phyloP scores from a whole-genome alignment of 2,113 vertebrate genomes.

The Perccottus glenii region DNA sequence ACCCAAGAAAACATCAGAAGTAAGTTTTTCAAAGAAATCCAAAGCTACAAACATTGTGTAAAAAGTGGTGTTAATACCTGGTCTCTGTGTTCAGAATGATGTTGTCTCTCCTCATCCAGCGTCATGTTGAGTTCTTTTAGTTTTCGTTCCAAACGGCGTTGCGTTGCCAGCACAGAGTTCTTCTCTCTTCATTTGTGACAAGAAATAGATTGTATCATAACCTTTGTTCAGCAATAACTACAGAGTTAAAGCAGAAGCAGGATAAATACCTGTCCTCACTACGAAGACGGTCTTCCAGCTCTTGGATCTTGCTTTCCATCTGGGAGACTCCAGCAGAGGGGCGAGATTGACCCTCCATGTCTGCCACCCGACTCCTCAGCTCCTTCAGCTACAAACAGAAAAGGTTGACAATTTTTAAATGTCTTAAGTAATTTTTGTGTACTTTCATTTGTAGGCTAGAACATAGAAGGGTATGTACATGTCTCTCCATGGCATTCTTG shows the following conservation, averaged over 20 bases:
- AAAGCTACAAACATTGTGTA: neutral
- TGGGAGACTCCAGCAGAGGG: conserved; percentile 83
- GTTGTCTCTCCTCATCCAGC: conserved; percentile 90
- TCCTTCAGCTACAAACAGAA: conserved; percentile 87
- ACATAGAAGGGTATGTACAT: conserved; percentile 70
- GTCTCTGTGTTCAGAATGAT: conserved; percentile 89
- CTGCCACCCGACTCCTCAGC: conserved; percentile 85
- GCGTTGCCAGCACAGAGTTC: conserved; percentile 81
- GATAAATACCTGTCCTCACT: conserved; percentile 86
- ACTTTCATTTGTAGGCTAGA: neutral
- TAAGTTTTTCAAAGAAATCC: too few species aligned
- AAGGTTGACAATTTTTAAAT: neutral
- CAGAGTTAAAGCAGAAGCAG: neutral
- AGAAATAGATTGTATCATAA: neutral
- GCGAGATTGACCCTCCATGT: conserved; percentile 87
- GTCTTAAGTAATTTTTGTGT: neutral
- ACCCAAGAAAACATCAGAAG: neutral
- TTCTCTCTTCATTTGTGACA: conserved; percentile 83
- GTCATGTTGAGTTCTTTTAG: conserved; percentile 91
- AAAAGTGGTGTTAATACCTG: conserved; percentile 77
- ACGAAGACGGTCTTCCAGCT: conserved; percentile 87
- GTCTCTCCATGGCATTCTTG: conserved; percentile 92
- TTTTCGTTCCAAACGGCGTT: conserved; percentile 90
- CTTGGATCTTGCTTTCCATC: conserved; percentile 86
- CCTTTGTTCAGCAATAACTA: too few species aligned